A percentile compares a stretch with the other conserved stretches of the same genome.
Evolutionary conservation across 2,797 vertebrate species (phyloP).

Genomic region (Tadarida brasiliensis): DNA sequence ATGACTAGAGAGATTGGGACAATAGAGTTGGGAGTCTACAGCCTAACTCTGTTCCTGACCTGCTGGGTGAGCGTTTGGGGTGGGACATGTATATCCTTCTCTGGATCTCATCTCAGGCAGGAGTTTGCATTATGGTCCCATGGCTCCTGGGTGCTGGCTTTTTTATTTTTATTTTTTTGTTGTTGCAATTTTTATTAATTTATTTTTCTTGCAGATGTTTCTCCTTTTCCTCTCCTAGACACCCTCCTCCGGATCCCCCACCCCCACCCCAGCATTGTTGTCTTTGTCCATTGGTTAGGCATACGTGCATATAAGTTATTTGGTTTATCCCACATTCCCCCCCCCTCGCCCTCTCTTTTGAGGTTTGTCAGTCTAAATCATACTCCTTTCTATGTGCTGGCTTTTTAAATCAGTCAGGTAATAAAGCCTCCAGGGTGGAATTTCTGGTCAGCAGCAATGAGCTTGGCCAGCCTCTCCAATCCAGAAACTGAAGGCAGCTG

Average conservation of each 20-base stretch:
- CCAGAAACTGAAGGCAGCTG: not conserved
- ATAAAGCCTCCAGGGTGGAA: accelerated
- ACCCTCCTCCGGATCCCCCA: too few species aligned
- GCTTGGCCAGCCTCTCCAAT: not conserved
- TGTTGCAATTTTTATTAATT: too few species aligned
- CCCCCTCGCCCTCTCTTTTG: too few species aligned
- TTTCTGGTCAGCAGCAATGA: accelerated
- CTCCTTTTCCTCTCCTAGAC: too few species aligned
- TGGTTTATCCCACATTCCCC: too few species aligned
- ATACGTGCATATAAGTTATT: too few species aligned
- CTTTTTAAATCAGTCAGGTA: not conserved
- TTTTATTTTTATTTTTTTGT: too few species aligned
- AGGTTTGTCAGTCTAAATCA: too few species aligned
- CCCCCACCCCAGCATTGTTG: too few species aligned
- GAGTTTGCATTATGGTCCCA: not conserved
- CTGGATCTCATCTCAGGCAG: not conserved
- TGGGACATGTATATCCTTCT: not conserved
- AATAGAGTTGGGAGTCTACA: accelerated
- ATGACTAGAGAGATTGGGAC: not conserved
- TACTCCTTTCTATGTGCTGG: too few species aligned
- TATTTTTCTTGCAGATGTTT: too few species aligned
- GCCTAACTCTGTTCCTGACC: not conserved
- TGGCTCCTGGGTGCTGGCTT: not conserved
- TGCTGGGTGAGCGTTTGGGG: accelerated
- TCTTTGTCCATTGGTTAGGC: too few species aligned